A percentile compares a stretch with the other conserved stretches of the same genome.
These are phyloP conservation scores for Clitarchus hookeri DNA, from an alignment of 2,888 invertebrate genomes.

Conservation along the genomic window DNA sequence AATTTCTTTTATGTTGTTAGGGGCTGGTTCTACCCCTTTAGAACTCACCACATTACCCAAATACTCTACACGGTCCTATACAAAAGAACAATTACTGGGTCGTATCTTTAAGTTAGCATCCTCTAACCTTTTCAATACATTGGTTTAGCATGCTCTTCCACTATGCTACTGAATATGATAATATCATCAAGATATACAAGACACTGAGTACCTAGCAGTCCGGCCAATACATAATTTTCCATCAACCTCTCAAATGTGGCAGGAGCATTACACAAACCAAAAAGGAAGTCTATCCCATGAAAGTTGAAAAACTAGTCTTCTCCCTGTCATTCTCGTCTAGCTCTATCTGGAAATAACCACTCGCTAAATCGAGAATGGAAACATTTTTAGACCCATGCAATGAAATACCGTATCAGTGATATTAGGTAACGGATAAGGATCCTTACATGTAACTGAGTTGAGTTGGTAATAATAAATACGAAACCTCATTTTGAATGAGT, in stretches of 20 bases:
- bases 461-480: neutral
- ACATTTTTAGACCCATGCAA: neutral
- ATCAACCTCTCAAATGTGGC: neutral
- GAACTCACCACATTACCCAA: too few relatives aligned
- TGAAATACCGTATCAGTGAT: neutral
- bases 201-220: neutral
- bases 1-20: too few relatives aligned
- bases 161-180: neutral
- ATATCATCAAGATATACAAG: neutral
- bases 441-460: neutral
- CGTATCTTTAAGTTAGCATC: neutral
- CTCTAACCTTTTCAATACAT: neutral
- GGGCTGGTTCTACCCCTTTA: too few relatives aligned
- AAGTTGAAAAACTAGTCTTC: neutral
- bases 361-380: neutral
- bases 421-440: neutral
- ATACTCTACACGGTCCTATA: conserved; percentile 45
- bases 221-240: neutral
- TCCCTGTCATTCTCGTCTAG: neutral
- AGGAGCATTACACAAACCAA: neutral
- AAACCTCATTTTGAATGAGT: neutral
- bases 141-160: too few relatives aligned
- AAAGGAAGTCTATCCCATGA: conserved; percentile 2
- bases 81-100: conserved; percentile 41
- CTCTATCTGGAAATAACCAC: neutral